A percentile compares a stretch with the other conserved stretches of the same genome.
Evolutionary conservation across 2,113 vertebrate genomes (phyloP).

Genomic region (Chaetura pelagica): DNA sequence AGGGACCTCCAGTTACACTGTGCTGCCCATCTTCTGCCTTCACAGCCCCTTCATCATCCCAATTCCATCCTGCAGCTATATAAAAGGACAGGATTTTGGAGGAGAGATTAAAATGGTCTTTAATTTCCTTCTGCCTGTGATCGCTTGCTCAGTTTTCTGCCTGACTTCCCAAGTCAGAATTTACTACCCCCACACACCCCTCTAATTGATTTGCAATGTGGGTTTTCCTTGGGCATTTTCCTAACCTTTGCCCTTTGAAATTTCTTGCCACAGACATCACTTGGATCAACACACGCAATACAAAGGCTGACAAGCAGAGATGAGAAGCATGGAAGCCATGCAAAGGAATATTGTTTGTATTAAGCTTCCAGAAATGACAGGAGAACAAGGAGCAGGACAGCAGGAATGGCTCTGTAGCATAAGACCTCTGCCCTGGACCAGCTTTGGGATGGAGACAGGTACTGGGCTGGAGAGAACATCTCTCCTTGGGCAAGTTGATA

Average conservation of each 20-base stretch:
- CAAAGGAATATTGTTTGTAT: neutral
- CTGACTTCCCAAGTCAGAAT: neutral
- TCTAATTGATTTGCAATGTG: neutral
- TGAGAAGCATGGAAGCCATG: fast-evolving
- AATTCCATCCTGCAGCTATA: neutral
- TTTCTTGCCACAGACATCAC: neutral
- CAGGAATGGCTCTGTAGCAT: neutral
- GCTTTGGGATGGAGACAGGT: neutral
- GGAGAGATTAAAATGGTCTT: neutral
- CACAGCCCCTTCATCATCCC: neutral
- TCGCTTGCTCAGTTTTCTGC: neutral
- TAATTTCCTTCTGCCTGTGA: neutral
- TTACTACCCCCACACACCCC: neutral
- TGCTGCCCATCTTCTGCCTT: neutral
- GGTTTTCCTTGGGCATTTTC: neutral
- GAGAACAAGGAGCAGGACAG: fast-evolving
- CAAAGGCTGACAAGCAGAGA: neutral
- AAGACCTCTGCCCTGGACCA: fast-evolving
- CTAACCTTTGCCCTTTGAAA: neutral
- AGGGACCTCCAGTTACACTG: neutral
- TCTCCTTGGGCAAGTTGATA: neutral
- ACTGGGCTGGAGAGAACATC: neutral
- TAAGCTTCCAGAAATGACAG: neutral
- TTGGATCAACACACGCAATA: neutral
- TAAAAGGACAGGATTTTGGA: neutral